Base-by-base conservation (phyloP, 2,888 invertebrate species). In the Acronicta alni region DNA sequence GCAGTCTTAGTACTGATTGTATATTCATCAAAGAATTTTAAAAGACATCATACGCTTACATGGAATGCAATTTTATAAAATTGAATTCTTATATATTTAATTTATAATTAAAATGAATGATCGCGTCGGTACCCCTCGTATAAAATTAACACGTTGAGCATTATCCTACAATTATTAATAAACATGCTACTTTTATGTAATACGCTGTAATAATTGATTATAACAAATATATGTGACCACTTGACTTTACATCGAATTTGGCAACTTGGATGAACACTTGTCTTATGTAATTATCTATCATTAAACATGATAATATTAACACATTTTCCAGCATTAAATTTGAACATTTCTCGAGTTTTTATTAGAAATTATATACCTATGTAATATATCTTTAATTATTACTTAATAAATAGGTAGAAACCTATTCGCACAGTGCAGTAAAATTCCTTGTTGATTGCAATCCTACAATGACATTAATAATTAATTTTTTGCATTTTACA, bases 241-340 rank as follows among this genome's bases (percentile, higher is more conserved):
- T 60, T 62, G 59, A 85, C 84, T 88, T 88, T 89, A 93, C 86
- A 91, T 79, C 84, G 85, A 93, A 90, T 94, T 94, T 94, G 94
- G 94, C 94, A 94, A 89, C 91, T 83, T 86, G 87, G 82, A 90
- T 92, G 92, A 93, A 94, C 93, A 92, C 93, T 84, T 84, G 70
- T 83, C 85, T 86, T 86, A 84, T 35, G 65, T 44, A 72, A 72
- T 75, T 75, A 79, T 77, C 77, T 81, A 80, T 71, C 60, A 72
- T 71, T 67, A 71, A 42, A 70, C 69, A 81, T 81, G 73, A 71
- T 75, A 75, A 77, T 70, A 62, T 71, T 52, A 59, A 77, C 72
- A 66, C 64, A 30, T 30, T 60, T 57, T 72, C 46, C 64, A 67
- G 65, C 51, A 57, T 69, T 65, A 37, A 54, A 60, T 65, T 57